Base-by-base conservation (phyloP, 2,797 vertebrate species). In the Crax fasciolata region DNA sequence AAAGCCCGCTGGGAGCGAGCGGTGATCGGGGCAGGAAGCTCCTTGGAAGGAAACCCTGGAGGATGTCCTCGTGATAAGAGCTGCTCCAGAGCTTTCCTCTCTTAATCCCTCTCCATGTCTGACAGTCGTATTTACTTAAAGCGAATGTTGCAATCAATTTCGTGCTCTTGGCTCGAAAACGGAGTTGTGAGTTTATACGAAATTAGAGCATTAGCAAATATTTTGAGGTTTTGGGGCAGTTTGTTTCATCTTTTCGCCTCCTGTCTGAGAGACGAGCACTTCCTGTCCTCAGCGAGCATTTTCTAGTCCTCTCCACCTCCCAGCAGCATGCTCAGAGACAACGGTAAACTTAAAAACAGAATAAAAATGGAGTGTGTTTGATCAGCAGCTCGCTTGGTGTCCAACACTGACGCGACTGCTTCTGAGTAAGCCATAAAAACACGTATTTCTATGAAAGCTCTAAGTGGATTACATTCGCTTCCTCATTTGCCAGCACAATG, bases 1-100 rank as follows among this genome's bases (percentile, higher is more conserved):
- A 35, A 35, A 58, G 73, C 13, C 10, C 24, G 25, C 61, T 72
- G 51, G 24, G 70, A 21, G 32, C 41, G 78, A 95, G 75, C 46
- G 78, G 73, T 43, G 0, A 5, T 28, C 13, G 0, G 62, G 90
- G 92, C 96, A 96, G 93, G 96, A 95, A 96, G 77, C 87, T 52
- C 74, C 61, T 9, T 49, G 87, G 93, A 95, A 93, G 95, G 94
- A 94, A 97, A 91, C 13, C 59, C 86, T 55, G 77, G 71, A 90
- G 95, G 92, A 95, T 91, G 86, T 95, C 90, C 95, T 87, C 44
- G 27, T 1, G 90, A 96, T 96, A 96, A 96, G 93, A 61, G 68
- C 90, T 18, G 88, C 86, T 94, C 86, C 78, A 44, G 52, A 74
- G 73, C n/a, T 77, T 81, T 93, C 84, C 75, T 2, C 84, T 48